phyloP scores from a whole-genome alignment of 2,113 vertebrate genomes.

The Proteles cristata region DNA sequence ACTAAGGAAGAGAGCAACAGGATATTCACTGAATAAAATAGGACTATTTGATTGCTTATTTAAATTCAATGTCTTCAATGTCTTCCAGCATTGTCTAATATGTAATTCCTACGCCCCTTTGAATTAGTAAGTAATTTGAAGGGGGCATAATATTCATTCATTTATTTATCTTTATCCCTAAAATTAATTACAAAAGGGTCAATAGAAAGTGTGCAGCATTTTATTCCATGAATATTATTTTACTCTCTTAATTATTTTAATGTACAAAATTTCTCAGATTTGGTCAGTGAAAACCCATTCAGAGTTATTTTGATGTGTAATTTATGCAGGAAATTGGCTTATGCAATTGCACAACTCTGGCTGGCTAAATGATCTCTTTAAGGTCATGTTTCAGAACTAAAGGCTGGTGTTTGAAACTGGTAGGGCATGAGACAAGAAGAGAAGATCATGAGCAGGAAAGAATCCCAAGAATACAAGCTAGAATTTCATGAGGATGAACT shows the following conservation, averaged over 20 bases:
- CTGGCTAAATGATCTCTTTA: not conserved
- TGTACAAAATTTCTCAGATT: not conserved
- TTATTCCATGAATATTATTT: not conserved
- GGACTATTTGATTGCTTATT: not conserved
- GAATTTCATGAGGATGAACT: not conserved
- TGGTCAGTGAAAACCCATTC: not conserved
- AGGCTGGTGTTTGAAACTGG: not conserved
- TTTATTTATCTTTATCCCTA: not conserved
- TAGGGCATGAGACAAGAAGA: not conserved
- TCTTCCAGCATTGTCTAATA: not conserved
- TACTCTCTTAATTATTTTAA: not conserved
- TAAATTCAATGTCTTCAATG: not conserved
- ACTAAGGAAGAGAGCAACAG: not conserved
- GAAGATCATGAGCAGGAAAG: not conserved
- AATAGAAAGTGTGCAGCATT: not conserved
- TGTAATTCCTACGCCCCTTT: not conserved
- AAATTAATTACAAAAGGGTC: not conserved
- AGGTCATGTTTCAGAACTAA: not conserved
- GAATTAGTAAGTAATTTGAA: not conserved
- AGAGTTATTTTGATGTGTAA: not conserved
- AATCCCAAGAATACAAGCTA: not conserved
- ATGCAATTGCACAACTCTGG: not conserved
- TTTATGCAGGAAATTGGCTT: not conserved
- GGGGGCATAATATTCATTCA: not conserved
- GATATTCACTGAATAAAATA: not conserved